Conservation (phyloP, 2,888 invertebrate species). For the Drosophila vallismaia region DNA sequence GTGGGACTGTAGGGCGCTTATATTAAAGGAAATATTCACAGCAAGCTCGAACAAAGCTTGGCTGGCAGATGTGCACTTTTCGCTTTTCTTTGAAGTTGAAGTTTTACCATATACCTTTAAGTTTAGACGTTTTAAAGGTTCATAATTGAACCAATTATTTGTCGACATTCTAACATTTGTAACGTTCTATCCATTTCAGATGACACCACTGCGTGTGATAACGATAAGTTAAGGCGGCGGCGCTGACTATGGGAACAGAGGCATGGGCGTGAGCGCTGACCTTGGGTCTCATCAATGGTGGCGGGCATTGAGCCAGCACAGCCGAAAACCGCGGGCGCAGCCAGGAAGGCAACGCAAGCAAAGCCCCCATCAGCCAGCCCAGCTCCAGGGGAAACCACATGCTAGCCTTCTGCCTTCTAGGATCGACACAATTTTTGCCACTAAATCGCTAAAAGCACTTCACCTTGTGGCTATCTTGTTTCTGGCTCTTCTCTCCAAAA, state of each 20-base stretch:
- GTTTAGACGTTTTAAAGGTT: too few relatives aligned
- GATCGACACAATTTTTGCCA: constrained; percentile 27
- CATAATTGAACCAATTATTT: too few relatives aligned
- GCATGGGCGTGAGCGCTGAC: constrained; percentile 96
- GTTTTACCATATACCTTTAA: too few relatives aligned
- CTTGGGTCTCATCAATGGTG: constrained; percentile 89
- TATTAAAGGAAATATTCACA: constrained; percentile 23
- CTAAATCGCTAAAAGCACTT: constrained; percentile 60
- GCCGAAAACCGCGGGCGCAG: constrained; percentile 49
- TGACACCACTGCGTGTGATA: constrained; percentile 87
- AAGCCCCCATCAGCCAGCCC: constrained; percentile 46
- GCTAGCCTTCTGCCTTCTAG: constrained; percentile 38
- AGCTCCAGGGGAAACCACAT: constrained; percentile 16
- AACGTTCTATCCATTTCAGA: constrained; percentile 78
- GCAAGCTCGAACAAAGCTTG: background rate
- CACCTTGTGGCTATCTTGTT: constrained; percentile 79
- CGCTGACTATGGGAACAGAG: constrained; percentile 93
- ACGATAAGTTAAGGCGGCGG: constrained; percentile 87
- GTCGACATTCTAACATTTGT: background rate
- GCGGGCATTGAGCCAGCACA: constrained; percentile 85
- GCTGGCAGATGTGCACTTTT: too few relatives aligned
- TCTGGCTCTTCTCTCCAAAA: constrained; percentile 80
- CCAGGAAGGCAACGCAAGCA: constrained; percentile 76
- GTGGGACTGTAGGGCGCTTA: constrained; percentile 23
- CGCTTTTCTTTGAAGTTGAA: too few relatives aligned